A percentile compares a stretch with the other conserved stretches of the same genome.
phyloP scores from a whole-genome alignment of 2,113 vertebrate species.

The Ursus arctos region DNA sequence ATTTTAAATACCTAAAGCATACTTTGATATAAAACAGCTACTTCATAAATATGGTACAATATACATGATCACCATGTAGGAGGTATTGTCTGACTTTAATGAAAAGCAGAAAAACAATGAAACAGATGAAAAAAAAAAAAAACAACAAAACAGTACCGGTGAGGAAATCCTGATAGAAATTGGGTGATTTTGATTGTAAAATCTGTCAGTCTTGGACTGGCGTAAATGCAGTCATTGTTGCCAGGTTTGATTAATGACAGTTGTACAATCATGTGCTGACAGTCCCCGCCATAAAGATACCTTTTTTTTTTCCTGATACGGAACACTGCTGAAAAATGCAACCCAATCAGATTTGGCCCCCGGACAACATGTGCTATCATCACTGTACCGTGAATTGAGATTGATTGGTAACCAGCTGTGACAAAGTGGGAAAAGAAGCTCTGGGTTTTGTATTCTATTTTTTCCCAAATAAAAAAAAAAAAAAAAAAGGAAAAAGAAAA shows the following conservation, averaged over 20 bases:
- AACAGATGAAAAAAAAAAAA: conserved; percentile 80
- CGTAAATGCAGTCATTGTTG: conserved; percentile 88
- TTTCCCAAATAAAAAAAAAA: conserved; percentile 73
- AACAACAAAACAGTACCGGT: conserved; percentile 84
- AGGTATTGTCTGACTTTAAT: conserved; percentile 77
- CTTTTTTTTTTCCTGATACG: conserved; percentile 83
- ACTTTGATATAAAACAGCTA: conserved; percentile 55
- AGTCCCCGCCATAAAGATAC: conserved; percentile 84
- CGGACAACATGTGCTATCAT: conserved; percentile 89
- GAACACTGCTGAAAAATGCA: conserved; percentile 90
- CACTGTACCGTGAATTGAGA: conserved; percentile 90
- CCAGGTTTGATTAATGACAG: conserved; percentile 90
- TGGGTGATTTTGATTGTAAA: conserved; percentile 84
- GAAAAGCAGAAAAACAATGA: conserved; percentile 63
- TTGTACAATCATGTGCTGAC: conserved; percentile 87
- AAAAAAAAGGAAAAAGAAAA: conserved; percentile 75
- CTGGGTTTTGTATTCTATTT: conserved; percentile 75
- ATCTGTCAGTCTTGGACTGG: conserved; percentile 83
- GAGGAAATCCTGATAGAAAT: conserved; percentile 84
- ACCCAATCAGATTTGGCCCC: conserved; percentile 90
- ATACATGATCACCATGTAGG: conserved; percentile 61
- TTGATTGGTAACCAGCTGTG: conserved; percentile 91
- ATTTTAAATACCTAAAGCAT: not conserved
- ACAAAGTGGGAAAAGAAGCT: conserved; percentile 87
- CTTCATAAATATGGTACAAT: not conserved